Evolutionary conservation across 1,140 invertebrate species (phyloP).

Genomic region (Aphaenogaster floridana): DNA sequence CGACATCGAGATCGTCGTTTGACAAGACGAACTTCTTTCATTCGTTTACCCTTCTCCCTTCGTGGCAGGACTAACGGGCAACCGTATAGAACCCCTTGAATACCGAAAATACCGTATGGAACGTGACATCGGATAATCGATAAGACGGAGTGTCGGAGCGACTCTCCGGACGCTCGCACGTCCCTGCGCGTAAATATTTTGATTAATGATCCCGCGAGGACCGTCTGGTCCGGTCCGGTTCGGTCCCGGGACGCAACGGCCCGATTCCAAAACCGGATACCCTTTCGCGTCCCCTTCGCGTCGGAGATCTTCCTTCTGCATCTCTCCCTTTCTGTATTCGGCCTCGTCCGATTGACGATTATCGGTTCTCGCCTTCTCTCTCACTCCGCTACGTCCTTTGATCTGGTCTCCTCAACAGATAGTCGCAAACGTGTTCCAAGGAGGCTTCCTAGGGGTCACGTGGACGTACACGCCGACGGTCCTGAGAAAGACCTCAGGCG

Average conservation of each 20-base stretch:
- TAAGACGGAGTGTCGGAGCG: constrained; percentile 54
- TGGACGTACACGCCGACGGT: not conserved
- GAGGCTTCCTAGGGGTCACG: constrained; percentile 28
- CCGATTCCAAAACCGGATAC: constrained; percentile 83
- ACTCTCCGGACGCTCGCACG: constrained; percentile 50
- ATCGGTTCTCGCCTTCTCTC: constrained; percentile 14
- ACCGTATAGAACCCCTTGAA: constrained; percentile 52
- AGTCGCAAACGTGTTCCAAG: constrained; percentile 38
- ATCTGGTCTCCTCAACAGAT: not conserved
- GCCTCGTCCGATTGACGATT: constrained; percentile 21
- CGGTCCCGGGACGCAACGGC: constrained; percentile 72
- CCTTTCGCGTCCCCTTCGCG: constrained; percentile 60
- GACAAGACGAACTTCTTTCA: constrained; percentile 42
- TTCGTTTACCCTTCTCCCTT: not conserved
- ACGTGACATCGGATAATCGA: constrained; percentile 63
- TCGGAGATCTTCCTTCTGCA: constrained; percentile 40
- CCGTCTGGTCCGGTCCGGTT: constrained; percentile 40
- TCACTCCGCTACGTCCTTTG: constrained; percentile 4
- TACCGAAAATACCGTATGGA: constrained; percentile 49
- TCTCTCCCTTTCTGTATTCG: constrained; percentile 2
- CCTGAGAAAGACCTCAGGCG: constrained; percentile 56
- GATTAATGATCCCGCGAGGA: constrained; percentile 80
- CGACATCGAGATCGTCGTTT: constrained; percentile 30
- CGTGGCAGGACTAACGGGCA: constrained; percentile 31
- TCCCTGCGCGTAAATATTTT: constrained; percentile 80